phyloP scores from a whole-genome alignment of 2,888 invertebrate genomes.

The Parelbella ahira region DNA sequence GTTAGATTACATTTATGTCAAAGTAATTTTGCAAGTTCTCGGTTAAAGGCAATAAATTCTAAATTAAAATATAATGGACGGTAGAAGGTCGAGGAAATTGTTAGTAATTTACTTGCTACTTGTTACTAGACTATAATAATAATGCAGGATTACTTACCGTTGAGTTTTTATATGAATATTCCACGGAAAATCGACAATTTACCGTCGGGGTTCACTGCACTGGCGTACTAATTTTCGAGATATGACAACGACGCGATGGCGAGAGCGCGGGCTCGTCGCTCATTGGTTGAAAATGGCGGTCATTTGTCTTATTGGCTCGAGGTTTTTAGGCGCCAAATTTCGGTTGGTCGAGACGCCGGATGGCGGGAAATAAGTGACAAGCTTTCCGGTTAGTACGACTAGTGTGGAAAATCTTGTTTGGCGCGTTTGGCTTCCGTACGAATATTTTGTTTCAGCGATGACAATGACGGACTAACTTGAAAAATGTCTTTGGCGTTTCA shows the following conservation, averaged over 20 bases:
- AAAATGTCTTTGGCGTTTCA: background rate
- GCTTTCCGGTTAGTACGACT: conserved; percentile 71
- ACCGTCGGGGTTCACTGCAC: conserved; percentile 77
- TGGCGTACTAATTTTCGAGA: conserved; percentile 78
- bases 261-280: conserved; percentile 72
- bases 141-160: conserved; percentile 52
- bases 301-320: conserved; percentile 58
- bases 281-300: conserved; percentile 77
- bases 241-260: conserved; percentile 77
- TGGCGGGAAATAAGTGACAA: conserved; percentile 71
- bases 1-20: too few relatives aligned
- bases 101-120: conserved; percentile 9
- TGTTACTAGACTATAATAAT: conserved; percentile 32
- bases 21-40: conserved; percentile 1
- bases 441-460: conserved; percentile 35
- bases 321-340: conserved; percentile 76
- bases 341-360: conserved; percentile 75
- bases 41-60: conserved; percentile 45
- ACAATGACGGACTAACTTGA: background rate
- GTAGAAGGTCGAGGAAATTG: conserved; percentile 7
- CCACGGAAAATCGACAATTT: conserved; percentile 72
- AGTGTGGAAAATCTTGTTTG: conserved; percentile 71
- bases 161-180: conserved; percentile 52
- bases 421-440: conserved; percentile 56
- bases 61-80: conserved; percentile 35